Percentiles rank a stretch among this genome's conserved stretches.
phyloP scores from a whole-genome alignment of 1,140 invertebrate species.

The Formica selysi region DNA sequence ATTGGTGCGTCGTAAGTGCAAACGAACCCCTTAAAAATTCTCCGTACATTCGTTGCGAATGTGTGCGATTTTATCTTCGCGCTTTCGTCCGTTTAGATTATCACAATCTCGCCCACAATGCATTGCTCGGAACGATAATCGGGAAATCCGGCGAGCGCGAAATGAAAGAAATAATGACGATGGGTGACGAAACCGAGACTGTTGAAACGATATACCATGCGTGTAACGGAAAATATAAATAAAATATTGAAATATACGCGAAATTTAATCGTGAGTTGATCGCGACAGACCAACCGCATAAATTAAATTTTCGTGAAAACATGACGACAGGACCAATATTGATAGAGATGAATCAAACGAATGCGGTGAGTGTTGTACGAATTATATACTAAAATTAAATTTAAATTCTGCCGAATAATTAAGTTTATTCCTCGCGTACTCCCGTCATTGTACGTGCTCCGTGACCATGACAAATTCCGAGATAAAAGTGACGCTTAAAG shows the following conservation, averaged over 20 bases:
- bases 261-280: not conserved
- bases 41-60: no score
- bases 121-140: constrained; percentile 1
- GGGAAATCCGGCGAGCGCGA: not conserved
- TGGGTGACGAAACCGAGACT: not conserved
- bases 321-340: not conserved
- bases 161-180: not conserved
- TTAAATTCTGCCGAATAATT: constrained; percentile 42
- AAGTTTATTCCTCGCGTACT: not conserved
- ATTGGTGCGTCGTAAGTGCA: not conserved
- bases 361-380: not conserved
- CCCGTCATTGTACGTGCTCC: constrained; percentile 25
- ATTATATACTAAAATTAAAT: constrained; percentile 11
- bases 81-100: not conserved
- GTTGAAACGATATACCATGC: not conserved
- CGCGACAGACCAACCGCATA: not conserved
- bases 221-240: not conserved
- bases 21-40: not conserved
- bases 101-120: not conserved
- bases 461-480: constrained; percentile 58
- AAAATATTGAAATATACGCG: not conserved
- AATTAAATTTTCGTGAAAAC: constrained; percentile 18
- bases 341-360: not conserved
- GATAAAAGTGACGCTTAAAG: constrained; percentile 21
- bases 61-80: not conserved